These are phyloP conservation scores for Cephonodes hylas DNA, from an alignment of 2,888 invertebrate genomes.

Conservation along the genomic window DNA sequence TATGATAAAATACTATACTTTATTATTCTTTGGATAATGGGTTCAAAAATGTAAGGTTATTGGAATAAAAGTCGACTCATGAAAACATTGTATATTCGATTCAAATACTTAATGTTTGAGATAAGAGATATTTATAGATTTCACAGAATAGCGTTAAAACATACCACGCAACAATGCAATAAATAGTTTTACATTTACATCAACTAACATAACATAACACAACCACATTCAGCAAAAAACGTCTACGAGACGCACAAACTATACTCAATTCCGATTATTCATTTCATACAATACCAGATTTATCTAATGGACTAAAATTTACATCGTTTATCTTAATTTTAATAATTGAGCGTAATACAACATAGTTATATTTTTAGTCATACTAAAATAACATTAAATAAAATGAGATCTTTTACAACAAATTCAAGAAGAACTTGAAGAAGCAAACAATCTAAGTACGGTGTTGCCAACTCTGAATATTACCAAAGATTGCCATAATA, in stretches of 20 bases:
- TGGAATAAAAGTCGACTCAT: conserved; percentile 32
- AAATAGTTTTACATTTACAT: conserved; percentile 29
- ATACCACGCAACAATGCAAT: conserved; percentile 35
- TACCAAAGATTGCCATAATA: neutral
- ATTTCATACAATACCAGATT: conserved; percentile 32
- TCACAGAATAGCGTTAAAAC: conserved; percentile 26
- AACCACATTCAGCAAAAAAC: conserved; percentile 44
- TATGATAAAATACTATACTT: too few relatives aligned
- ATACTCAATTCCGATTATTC: conserved; percentile 41
- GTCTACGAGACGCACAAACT: conserved; percentile 20
- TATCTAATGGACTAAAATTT: conserved; percentile 59
- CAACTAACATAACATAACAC: conserved; percentile 40
- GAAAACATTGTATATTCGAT: conserved; percentile 69
- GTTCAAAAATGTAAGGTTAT: neutral
- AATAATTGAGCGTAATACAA: conserved; percentile 71
- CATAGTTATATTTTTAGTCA: conserved; percentile 38
- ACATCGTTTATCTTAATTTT: conserved; percentile 30
- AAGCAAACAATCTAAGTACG: neutral
- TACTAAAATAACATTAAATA: conserved; percentile 6
- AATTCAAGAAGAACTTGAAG: neutral
- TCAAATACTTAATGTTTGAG: conserved; percentile 33
- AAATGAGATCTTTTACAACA: neutral
- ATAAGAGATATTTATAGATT: conserved; percentile 12
- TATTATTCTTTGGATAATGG: too few relatives aligned
- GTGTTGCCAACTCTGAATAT: neutral